phyloP scores from a whole-genome alignment of 2,797 vertebrate species.

The Neosilurus mollespiculum region DNA sequence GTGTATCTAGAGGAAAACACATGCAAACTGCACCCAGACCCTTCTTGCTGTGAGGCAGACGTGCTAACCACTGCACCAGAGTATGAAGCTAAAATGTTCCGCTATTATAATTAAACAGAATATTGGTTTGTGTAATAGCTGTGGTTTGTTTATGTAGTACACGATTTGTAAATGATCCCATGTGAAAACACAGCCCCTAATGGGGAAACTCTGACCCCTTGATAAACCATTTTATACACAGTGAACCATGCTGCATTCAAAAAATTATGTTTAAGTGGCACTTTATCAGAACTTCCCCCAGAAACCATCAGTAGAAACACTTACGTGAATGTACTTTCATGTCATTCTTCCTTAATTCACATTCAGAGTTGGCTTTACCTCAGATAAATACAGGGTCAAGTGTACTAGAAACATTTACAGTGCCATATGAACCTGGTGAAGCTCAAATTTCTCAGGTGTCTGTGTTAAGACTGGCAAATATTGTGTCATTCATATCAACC shows the following conservation, averaged over 20 bases:
- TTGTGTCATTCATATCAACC: neutral
- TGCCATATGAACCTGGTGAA: neutral
- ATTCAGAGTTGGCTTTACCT: neutral
- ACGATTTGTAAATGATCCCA: neutral
- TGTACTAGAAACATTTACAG: neutral
- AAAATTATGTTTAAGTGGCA: neutral
- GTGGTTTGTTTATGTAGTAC: no score
- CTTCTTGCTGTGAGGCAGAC: no score
- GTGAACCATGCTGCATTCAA: neutral
- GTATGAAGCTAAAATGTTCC: no score
- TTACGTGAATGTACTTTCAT: neutral
- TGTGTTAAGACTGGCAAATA: neutral
- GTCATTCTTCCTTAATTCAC: neutral
- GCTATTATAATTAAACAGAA: no score
- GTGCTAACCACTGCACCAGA: no score
- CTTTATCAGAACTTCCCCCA: neutral
- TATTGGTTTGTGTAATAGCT: no score
- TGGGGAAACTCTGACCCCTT: neutral
- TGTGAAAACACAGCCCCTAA: neutral
- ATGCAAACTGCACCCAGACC: no score
- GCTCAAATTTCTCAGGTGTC: neutral
- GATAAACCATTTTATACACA: neutral
- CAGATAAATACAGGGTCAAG: neutral
- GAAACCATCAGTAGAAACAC: neutral
- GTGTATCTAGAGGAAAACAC: no score